phyloP scores from a whole-genome alignment of 2,888 invertebrate genomes.

The Rhorus exstirpatorius region DNA sequence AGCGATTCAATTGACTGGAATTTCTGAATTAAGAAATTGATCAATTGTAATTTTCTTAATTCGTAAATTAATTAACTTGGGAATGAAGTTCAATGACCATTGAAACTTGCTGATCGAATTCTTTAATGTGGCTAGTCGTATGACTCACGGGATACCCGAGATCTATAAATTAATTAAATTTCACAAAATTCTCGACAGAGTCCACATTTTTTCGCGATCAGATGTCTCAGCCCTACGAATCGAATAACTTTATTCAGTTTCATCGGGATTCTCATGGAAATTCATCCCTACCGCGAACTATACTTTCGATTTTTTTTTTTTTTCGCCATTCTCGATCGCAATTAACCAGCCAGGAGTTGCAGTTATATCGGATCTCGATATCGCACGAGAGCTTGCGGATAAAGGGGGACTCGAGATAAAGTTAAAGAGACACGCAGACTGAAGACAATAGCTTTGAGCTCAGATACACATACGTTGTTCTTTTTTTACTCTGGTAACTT shows the following conservation, averaged over 20 bases:
- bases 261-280: not conserved
- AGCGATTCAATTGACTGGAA: not conserved
- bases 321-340: conserved; percentile 12
- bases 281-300: not conserved
- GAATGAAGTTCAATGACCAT: not conserved
- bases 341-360: conserved; percentile 21
- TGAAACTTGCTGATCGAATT: not conserved
- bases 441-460: conserved; percentile 25
- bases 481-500: conserved; percentile 55
- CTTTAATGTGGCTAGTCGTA: too few relatives aligned
- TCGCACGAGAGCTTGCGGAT: conserved; percentile 4
- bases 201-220: not conserved
- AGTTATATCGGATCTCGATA: conserved; percentile 37
- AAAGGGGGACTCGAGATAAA: not conserved
- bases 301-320: not conserved
- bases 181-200: not conserved
- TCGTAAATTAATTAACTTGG: not conserved
- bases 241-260: not conserved
- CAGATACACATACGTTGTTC: conserved; percentile 41
- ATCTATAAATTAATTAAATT: not conserved
- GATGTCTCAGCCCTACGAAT: not conserved
- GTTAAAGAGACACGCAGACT: conserved; percentile 4
- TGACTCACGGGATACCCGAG: not conserved
- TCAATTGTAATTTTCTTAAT: not conserved
- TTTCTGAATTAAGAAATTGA: not conserved